phyloP scores from a whole-genome alignment of 2,797 vertebrate genomes.

The Podarcis lilfordi region DNA sequence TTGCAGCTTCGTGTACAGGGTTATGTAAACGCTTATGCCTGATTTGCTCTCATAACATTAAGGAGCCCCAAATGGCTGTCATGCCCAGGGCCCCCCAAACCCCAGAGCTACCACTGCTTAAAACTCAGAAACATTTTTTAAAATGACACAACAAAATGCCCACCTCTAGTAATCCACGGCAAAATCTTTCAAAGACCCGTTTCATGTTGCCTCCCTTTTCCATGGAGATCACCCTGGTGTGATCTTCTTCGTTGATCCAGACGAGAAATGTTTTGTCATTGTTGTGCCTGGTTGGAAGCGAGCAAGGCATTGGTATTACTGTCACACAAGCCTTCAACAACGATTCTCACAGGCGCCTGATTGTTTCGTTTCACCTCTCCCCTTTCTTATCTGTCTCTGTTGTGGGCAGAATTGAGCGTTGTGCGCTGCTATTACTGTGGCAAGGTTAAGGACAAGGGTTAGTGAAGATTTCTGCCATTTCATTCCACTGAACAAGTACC shows the following conservation, averaged over 20 bases:
- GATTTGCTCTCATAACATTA: no score
- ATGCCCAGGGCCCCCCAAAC: no score
- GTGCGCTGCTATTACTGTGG: neutral
- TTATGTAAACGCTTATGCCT: no score
- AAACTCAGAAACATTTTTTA: neutral
- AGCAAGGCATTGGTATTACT: constrained; percentile 14
- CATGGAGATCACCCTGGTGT: constrained; percentile 97
- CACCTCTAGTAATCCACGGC: constrained; percentile 91
- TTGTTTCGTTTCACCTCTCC: constrained; percentile 39
- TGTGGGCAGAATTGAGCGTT: neutral
- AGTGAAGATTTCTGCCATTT: neutral
- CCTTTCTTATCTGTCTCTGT: constrained; percentile 29
- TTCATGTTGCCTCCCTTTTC: constrained; percentile 98
- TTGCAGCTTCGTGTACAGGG: no score
- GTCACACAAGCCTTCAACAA: constrained; percentile 19
- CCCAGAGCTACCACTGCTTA: neutral
- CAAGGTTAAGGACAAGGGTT: neutral
- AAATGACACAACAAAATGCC: neutral
- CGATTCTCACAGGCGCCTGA: constrained; percentile 7
- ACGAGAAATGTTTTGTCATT: constrained; percentile 94
- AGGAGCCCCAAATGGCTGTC: no score
- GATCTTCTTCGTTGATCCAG: constrained; percentile 96
- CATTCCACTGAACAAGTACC: neutral
- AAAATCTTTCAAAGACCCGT: constrained; percentile 94
- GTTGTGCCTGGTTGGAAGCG: constrained; percentile 86